Conservation (phyloP, 2,888 invertebrate species). For the Horisme vitalbata region DNA sequence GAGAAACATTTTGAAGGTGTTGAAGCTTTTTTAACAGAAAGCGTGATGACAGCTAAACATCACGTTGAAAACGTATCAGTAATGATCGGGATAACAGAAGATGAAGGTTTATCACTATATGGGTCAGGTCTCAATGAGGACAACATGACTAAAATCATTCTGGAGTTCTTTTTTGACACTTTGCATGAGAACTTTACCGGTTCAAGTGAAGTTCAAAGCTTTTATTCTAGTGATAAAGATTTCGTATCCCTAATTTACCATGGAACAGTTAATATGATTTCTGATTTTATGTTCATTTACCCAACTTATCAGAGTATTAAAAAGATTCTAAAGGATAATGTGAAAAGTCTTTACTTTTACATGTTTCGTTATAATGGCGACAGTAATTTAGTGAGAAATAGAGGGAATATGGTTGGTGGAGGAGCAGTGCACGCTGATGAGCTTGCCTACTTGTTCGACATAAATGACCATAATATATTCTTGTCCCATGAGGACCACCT, state of each 20-base stretch:
- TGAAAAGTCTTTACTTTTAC: constrained; percentile 31
- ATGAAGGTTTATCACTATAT: constrained; percentile 33
- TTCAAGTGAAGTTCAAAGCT: constrained; percentile 41
- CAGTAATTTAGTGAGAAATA: constrained; percentile 48
- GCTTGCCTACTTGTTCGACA: constrained; percentile 50
- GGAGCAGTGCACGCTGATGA: constrained; percentile 54
- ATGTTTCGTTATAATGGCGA: constrained; percentile 54
- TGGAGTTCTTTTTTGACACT: constrained; percentile 35
- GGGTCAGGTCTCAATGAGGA: constrained; percentile 4
- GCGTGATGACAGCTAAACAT: not conserved
- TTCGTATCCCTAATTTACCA: constrained; percentile 31
- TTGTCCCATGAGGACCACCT: constrained; percentile 43
- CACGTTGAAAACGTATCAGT: constrained; percentile 33
- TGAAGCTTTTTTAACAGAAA: too few species aligned
- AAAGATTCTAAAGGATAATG: constrained; percentile 11
- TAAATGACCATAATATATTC: constrained; percentile 34
- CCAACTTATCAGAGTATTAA: constrained; percentile 27
- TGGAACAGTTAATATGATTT: constrained; percentile 38
- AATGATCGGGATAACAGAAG: too few species aligned
- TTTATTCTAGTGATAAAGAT: constrained; percentile 53
- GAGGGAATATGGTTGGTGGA: constrained; percentile 37
- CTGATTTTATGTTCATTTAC: constrained; percentile 46
- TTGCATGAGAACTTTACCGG: constrained; percentile 32
- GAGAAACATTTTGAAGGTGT: too few species aligned
- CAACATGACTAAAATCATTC: constrained; percentile 15